These are phyloP conservation scores for Bufo bufo DNA, from an alignment of 2,113 vertebrate genomes.

Conservation along the genomic window DNA sequence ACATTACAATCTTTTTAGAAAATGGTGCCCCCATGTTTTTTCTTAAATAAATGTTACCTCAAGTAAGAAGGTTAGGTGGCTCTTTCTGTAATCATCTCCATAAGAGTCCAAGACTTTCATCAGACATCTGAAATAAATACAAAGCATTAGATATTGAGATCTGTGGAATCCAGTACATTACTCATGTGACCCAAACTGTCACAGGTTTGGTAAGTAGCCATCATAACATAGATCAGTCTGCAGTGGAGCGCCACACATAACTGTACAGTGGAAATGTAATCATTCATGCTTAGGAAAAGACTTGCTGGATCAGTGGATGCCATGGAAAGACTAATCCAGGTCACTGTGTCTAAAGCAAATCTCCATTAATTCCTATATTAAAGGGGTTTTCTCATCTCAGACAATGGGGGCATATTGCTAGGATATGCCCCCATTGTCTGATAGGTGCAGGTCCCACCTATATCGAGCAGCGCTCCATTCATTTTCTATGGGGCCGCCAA, in stretches of 20 bases:
- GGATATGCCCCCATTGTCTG: too few relatives aligned
- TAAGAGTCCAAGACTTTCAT: conserved; percentile 87
- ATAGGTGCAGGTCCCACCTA: too few relatives aligned
- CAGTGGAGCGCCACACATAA: too few relatives aligned
- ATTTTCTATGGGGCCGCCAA: too few relatives aligned
- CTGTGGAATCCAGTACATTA: background rate
- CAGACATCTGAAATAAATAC: conserved; percentile 76
- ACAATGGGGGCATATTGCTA: too few relatives aligned
- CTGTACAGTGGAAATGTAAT: background rate
- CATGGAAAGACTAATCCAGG: background rate
- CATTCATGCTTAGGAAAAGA: background rate
- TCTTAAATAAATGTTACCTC: conserved; percentile 72
- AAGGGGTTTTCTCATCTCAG: too few relatives aligned
- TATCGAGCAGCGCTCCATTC: too few relatives aligned
- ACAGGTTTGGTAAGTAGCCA: background rate
- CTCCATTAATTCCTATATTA: background rate
- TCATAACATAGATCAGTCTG: background rate
- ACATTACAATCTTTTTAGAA: too few relatives aligned
- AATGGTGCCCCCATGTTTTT: background rate
- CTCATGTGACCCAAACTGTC: background rate
- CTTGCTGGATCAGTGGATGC: background rate
- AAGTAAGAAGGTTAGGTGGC: conserved; percentile 82
- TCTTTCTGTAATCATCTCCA: conserved; percentile 83
- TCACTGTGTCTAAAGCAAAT: too few relatives aligned
- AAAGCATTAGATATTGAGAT: background rate